Evolutionary conservation across 2,113 vertebrate genomes (phyloP).

Genomic region (Polyodon spathula): DNA sequence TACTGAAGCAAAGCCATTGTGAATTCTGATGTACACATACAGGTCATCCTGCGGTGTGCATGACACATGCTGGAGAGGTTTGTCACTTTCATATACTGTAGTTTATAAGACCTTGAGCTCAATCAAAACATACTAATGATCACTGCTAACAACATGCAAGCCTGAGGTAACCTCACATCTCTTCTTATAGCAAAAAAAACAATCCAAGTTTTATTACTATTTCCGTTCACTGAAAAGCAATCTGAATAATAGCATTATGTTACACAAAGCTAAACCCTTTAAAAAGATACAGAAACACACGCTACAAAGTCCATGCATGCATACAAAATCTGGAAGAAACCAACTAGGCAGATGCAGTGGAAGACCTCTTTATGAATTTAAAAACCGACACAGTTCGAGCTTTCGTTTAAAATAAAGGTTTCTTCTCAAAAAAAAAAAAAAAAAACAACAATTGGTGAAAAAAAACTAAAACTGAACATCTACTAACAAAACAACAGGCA

Average conservation of each 20-base stretch:
- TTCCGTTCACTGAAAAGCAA: constrained; percentile 16
- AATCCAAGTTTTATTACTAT: constrained; percentile 11
- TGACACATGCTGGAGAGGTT: constrained; percentile 3
- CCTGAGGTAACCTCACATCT: constrained; percentile 32
- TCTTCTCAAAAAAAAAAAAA: too few species aligned
- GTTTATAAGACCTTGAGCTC: constrained; percentile 47
- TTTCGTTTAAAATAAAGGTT: neutral
- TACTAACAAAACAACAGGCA: too few species aligned
- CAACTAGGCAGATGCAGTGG: constrained; percentile 18
- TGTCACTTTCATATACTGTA: constrained; percentile 13
- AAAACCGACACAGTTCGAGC: constrained; percentile 6
- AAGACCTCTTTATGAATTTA: constrained; percentile 23
- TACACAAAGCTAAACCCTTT: constrained; percentile 34
- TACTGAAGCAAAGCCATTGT: neutral
- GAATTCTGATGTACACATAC: constrained; percentile 9
- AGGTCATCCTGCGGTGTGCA: constrained; percentile 6
- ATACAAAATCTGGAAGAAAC: constrained; percentile 33
- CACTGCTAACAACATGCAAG: constrained; percentile 29
- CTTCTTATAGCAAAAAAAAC: constrained; percentile 24
- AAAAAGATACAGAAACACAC: constrained; percentile 48
- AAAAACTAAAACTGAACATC: too few species aligned
- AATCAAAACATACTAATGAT: constrained; percentile 27
- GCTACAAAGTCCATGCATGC: constrained; percentile 42
- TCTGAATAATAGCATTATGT: neutral
- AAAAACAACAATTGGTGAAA: too few species aligned